Evolutionary conservation across 2,888 invertebrate genomes (phyloP), one percentile per base, ranked within the genome.

Genomic region (Oscheius sp.): DNA sequence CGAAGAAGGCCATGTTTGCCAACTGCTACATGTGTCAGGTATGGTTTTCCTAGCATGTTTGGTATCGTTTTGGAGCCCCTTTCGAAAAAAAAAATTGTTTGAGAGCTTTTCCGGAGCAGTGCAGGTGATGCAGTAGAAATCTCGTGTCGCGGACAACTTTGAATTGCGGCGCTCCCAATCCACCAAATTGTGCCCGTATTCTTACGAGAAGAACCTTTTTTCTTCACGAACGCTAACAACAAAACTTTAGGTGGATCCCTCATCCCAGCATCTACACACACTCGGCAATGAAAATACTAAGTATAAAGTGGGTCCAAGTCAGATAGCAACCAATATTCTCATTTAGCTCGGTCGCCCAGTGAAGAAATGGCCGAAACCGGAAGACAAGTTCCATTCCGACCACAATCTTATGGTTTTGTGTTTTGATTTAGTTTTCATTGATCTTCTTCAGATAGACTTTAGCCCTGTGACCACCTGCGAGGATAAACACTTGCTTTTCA

Each of bases 11-110:
- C 11, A 71, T 82, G 55, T 84, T 82, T 58, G 81, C 81, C 7
- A 79, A 84, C 72, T 84, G 84, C 57, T 81, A 77, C 58, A 77
- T 79, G 79, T 84, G 84, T 51, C 84, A 81, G 63, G 42, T 42
- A 42, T 7, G 7, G 4, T 42, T 42, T 42, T 42, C 42, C 7
- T 7, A 42, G 3, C 3, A 42, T 42, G 42, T 42, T 42, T 42
- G 42, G 42, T 42, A 3, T 42, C 42, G 7, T 5, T 42, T 42
- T 42, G 42, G 7, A 42, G 42, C 42, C 7, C 42, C 7, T 7
- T 3, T 42, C 7, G 42, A 42, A 7, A 7, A 42, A 42, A 42
- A 7, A 3, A 42, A 42, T 42, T 7, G 42, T 42, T 42, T 42
- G 42, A 5, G 7, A 42, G 42, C 21, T 21, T 21, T 21, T 21